Percentiles rank a stretch among this genome's conserved stretches.
These are phyloP conservation scores for Chionis minor DNA, from an alignment of 2,113 vertebrate genomes.

Conservation along the genomic window DNA sequence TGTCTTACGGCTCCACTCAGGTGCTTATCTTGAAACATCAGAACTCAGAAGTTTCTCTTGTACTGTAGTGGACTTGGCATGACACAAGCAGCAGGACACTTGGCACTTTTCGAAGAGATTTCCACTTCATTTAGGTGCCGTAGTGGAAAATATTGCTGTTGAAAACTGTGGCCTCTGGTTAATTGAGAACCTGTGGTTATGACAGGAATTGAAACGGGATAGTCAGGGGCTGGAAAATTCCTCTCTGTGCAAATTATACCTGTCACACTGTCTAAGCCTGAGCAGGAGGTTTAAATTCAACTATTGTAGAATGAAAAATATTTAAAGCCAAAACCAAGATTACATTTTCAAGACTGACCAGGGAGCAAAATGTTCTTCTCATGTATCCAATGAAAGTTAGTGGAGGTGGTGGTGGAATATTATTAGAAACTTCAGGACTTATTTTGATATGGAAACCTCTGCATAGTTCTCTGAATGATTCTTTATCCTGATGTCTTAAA, in stretches of 20 bases:
- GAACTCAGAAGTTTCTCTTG: not conserved
- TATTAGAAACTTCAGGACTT: not conserved
- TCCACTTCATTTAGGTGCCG: not conserved
- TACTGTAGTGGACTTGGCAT: not conserved
- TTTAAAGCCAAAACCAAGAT: not conserved
- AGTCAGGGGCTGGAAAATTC: not conserved
- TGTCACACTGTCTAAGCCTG: not conserved
- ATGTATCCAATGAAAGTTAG: not conserved
- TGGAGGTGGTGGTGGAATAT: not conserved
- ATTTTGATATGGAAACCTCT: not conserved
- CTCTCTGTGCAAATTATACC: not conserved
- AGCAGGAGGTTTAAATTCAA: not conserved
- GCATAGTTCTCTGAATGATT: not conserved
- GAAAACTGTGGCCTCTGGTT: not conserved
- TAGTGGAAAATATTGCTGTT: not conserved
- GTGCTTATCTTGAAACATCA: not conserved
- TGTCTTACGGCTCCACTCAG: not conserved
- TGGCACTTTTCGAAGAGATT: not conserved
- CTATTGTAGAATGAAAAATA: not conserved
- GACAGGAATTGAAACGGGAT: not conserved
- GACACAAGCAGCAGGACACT: not conserved
- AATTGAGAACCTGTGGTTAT: not conserved
- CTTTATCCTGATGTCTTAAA: not conserved
- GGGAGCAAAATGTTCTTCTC: not conserved
- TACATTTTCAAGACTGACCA: not conserved